These are phyloP conservation scores for Philereme vetulata DNA, from an alignment of 2,888 invertebrate genomes.

Conservation along the genomic window DNA sequence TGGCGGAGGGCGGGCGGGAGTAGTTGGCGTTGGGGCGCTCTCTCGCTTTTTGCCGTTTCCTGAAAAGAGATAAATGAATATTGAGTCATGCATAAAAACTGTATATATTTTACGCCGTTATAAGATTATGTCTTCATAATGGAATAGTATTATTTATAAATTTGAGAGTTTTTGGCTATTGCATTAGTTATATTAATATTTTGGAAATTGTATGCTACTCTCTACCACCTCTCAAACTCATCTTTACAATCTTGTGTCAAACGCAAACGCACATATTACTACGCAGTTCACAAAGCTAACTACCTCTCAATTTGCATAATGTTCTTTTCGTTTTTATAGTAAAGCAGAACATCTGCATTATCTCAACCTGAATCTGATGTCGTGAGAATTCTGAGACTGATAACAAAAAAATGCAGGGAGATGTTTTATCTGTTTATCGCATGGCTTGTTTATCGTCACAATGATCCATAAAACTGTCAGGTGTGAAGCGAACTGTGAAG, in stretches of 20 bases:
- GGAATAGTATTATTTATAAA: neutral
- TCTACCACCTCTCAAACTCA: too few species aligned
- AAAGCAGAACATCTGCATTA: slow-evolving; percentile 37
- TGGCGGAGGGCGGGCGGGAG: slow-evolving; percentile 64
- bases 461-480: slow-evolving; percentile 33
- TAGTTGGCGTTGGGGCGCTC: slow-evolving; percentile 64
- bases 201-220: too few species aligned
- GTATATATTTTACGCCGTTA: slow-evolving; percentile 7
- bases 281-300: too few species aligned
- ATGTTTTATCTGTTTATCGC: slow-evolving; percentile 45
- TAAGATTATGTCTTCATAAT: slow-evolving; percentile 7
- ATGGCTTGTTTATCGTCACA: slow-evolving; percentile 40
- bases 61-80: slow-evolving; percentile 50
- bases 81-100: slow-evolving; percentile 28
- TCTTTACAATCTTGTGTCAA: too few species aligned
- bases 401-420: slow-evolving; percentile 39
- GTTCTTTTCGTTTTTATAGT: slow-evolving; percentile 30
- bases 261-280: too few species aligned
- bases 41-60: slow-evolving; percentile 83
- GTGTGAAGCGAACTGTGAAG: slow-evolving; percentile 19
- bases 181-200: too few species aligned
- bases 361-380: slow-evolving; percentile 46
- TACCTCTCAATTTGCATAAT: slow-evolving; percentile 35
- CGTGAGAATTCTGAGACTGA: slow-evolving; percentile 50
- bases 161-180: too few species aligned